Percentiles rank a stretch among this genome's conserved stretches.
These are phyloP conservation scores for Lycophotia porphyrea DNA, from an alignment of 2,888 invertebrate genomes.

Conservation along the genomic window DNA sequence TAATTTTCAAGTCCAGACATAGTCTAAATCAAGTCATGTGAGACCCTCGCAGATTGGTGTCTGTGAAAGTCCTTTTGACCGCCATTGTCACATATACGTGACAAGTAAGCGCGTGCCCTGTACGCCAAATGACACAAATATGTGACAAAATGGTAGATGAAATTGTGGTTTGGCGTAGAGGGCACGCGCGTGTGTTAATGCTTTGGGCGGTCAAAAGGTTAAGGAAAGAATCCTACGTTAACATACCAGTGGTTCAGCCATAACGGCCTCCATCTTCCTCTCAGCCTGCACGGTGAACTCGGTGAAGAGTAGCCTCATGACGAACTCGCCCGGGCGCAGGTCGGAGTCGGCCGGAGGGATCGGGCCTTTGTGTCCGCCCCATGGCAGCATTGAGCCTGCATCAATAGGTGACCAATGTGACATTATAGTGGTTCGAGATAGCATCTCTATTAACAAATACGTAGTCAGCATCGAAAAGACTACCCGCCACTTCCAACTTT, in stretches of 20 bases:
- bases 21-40: background rate
- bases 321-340: slow-evolving; percentile 97
- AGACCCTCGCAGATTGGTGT: background rate
- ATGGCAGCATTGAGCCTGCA: slow-evolving; percentile 93
- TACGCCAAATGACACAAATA: too few species aligned
- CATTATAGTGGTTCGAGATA: background rate
- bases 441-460: background rate
- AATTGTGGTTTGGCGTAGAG: too few species aligned
- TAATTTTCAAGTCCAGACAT: background rate
- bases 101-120: too few species aligned
- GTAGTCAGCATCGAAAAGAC: background rate
- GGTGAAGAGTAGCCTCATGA: slow-evolving; percentile 98
- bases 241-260: slow-evolving; percentile 96
- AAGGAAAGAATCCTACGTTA: background rate
- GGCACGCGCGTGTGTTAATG: too few species aligned
- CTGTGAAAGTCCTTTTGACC: background rate
- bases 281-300: slow-evolving; percentile 99
- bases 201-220: too few species aligned
- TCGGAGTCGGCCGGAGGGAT: slow-evolving; percentile 91
- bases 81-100: too few species aligned
- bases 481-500: background rate
- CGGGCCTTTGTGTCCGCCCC: slow-evolving; percentile 95
- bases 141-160: too few species aligned
- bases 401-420: background rate
- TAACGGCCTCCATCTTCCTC: slow-evolving; percentile 98